Conservation (phyloP, 2,113 vertebrate genomes). For the Chlorodrepanis virens region DNA sequence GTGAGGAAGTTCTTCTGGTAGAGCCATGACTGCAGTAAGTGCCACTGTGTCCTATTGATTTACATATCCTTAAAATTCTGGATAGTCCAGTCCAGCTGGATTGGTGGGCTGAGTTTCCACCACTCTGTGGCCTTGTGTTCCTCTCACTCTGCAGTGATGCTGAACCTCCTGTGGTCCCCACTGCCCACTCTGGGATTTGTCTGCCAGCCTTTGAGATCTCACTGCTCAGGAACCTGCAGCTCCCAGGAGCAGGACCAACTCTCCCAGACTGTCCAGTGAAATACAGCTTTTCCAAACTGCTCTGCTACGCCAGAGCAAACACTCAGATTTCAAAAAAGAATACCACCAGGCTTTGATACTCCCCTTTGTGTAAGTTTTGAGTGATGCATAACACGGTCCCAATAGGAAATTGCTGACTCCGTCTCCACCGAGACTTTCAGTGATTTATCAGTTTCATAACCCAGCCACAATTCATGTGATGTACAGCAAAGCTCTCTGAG, state of each 20-base stretch:
- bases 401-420: not conserved
- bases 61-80: not conserved
- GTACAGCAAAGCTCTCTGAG: not conserved
- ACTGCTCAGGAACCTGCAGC: rapidly evolving
- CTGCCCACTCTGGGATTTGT: not conserved
- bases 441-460: slow-evolving; percentile 59
- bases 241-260: not conserved
- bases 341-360: not conserved
- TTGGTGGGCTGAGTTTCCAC: not conserved
- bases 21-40: not conserved
- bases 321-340: not conserved
- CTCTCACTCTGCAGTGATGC: rapidly evolving
- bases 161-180: not conserved
- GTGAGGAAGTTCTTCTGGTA: not conserved
- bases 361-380: not conserved
- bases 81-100: not conserved
- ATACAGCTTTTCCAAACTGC: not conserved
- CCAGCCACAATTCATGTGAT: not conserved
- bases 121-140: not conserved
- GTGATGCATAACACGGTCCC: not conserved
- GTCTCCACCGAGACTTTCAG: not conserved
- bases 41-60: not conserved
- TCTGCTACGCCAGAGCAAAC: not conserved
- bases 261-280: not conserved
- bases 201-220: not conserved